Conservation (phyloP, 2,888 invertebrate species). For the Lacanobia oleracea region DNA sequence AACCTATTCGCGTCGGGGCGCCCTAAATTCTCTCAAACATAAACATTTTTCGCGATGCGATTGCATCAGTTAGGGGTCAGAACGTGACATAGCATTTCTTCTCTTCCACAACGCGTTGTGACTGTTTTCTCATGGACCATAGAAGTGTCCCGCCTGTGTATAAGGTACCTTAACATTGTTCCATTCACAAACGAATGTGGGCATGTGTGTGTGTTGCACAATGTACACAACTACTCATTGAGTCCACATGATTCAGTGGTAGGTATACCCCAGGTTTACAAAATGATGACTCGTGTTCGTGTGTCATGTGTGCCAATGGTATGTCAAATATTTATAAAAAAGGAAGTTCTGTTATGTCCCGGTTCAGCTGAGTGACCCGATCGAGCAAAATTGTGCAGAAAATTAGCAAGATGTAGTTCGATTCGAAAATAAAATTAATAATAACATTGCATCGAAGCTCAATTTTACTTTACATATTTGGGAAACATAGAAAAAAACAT, state of each 20-base stretch:
- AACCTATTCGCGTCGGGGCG: too few relatives aligned
- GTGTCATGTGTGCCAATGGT: neutral
- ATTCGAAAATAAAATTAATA: neutral
- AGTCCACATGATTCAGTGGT: constrained; percentile 18
- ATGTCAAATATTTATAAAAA: constrained; percentile 19
- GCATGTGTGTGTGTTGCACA: neutral
- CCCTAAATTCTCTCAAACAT: too few relatives aligned
- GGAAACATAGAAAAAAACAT: neutral
- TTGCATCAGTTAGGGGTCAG: too few relatives aligned
- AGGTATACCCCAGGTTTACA: constrained; percentile 2
- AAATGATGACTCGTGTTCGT: neutral
- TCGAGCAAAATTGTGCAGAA: neutral
- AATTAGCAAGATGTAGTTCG: neutral
- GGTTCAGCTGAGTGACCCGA: neutral
- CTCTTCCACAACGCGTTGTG: too few relatives aligned
- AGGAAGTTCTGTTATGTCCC: constrained; percentile 12
- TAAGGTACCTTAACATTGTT: neutral
- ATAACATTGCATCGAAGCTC: neutral
- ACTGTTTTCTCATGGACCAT: too few relatives aligned
- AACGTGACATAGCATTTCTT: too few relatives aligned
- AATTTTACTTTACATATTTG: neutral
- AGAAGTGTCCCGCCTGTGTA: too few relatives aligned
- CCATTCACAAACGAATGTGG: neutral
- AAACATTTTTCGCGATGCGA: too few relatives aligned
- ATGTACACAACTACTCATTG: neutral